Conservation (phyloP, 1,140 invertebrate genomes). For the Heliconius congener region DNA sequence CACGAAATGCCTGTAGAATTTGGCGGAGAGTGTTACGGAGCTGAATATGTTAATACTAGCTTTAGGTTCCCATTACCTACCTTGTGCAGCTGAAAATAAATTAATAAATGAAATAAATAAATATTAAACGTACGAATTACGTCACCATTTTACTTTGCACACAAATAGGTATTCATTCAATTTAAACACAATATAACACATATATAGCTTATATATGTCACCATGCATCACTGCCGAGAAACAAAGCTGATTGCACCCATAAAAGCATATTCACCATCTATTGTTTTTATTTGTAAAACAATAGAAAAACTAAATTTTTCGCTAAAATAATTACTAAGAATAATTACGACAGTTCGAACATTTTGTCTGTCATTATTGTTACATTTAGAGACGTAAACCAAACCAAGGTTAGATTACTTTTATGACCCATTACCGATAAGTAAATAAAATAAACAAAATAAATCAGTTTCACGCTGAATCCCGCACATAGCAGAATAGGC, state of each 20-base stretch:
- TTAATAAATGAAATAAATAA: no score
- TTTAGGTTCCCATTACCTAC: no score
- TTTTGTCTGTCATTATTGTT: background rate
- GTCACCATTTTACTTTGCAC: background rate
- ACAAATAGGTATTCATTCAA: slow-evolving; percentile 25
- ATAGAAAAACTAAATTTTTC: background rate
- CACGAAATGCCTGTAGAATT: no score
- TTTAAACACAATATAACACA: slow-evolving; percentile 15
- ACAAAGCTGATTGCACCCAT: slow-evolving; percentile 37
- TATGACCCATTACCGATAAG: background rate
- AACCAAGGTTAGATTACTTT: slow-evolving; percentile 6
- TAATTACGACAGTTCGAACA: background rate
- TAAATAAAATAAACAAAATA: no score
- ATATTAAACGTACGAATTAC: background rate
- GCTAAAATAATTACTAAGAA: background rate
- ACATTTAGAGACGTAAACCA: background rate
- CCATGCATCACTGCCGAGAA: slow-evolving; percentile 37
- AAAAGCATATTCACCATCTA: slow-evolving; percentile 21
- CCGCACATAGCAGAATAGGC: no score
- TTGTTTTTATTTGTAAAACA: slow-evolving; percentile 25
- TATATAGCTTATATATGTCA: slow-evolving; percentile 33
- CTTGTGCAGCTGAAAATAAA: no score
- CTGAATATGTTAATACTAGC: no score
- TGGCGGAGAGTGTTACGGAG: no score
- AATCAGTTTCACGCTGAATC: no score